These are phyloP conservation scores for Drosophila yooni DNA, from an alignment of 2,888 invertebrate genomes.

Conservation along the genomic window DNA sequence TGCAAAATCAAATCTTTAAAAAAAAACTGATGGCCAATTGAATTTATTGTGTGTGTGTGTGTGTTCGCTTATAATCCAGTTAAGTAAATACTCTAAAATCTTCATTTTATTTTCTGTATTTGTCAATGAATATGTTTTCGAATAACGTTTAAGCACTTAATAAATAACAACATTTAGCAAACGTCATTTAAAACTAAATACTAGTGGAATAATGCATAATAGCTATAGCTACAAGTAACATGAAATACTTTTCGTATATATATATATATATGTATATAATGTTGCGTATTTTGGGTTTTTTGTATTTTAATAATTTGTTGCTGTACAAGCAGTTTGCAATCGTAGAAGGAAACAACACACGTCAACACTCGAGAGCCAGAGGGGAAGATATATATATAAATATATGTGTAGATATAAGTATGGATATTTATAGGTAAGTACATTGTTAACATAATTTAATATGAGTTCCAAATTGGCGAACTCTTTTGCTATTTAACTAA, in stretches of 20 bases:
- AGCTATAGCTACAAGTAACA: slow-evolving; percentile 36
- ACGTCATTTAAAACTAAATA: slow-evolving; percentile 50
- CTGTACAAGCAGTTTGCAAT: slow-evolving; percentile 38
- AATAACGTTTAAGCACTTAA: slow-evolving; percentile 54
- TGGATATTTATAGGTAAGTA: slow-evolving; percentile 20
- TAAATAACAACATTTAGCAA: slow-evolving; percentile 52
- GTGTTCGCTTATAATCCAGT: not conserved
- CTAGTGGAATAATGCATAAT: slow-evolving; percentile 56
- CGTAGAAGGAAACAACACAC: slow-evolving; percentile 5
- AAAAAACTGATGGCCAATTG: not conserved
- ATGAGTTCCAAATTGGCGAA: slow-evolving; percentile 13
- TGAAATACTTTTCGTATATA: slow-evolving; percentile 55
- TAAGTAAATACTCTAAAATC: slow-evolving; percentile 37
- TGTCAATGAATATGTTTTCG: slow-evolving; percentile 60
- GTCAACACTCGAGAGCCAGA: slow-evolving; percentile 13
- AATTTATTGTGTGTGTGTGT: not conserved
- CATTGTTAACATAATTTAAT: slow-evolving; percentile 29
- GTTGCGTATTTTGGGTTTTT: slow-evolving; percentile 3
- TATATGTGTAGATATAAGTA: not conserved
- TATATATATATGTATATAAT: slow-evolving; percentile 7
- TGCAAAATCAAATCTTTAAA: not conserved
- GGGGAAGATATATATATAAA: not conserved
- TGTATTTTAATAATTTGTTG: slow-evolving; percentile 12
- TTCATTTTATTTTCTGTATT: slow-evolving; percentile 42
- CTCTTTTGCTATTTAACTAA: slow-evolving; percentile 22